Evolutionary conservation across 2,113 vertebrate genomes (phyloP), one percentile per base, ranked within the genome.

Genomic region (Psettodes erumei): DNA sequence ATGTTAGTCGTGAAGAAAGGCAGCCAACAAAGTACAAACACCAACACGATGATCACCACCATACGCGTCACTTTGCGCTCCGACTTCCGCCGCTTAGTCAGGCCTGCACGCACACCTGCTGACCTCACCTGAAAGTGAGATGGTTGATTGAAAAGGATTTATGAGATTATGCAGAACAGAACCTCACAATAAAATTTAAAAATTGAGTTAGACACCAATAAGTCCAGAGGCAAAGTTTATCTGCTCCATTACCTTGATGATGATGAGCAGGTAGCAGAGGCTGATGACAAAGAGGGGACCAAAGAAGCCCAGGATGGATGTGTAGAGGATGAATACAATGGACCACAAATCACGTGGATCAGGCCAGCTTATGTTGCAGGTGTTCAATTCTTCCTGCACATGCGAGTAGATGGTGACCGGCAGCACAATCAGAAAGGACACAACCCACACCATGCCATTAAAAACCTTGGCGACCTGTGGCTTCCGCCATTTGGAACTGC

Each of bases 321-420:
- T 97, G 91, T 96, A 97, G 64, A 97, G 89, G 86, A 99, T 96
- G 89, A 99, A 98, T 0, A 86, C 92, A 0, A 94, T 89, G 0
- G 94, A 94, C 96, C 96, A 97, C 21, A 94, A 50, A 0, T 75
- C 75, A 3, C 86, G 75, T 0, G 96, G 95, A 4, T 96, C 95
- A 0, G 97, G 97, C 97, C 97, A 99, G 89, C 88, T 96, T 62
- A 98, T 92, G 90, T 99, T 99, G 87, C 97, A 99, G 74, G 94
- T 95, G 60, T 95, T 89, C 37, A 94, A 90, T 0, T 85, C 85
- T 28, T 96, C 93, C 82, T 97, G 97, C 25, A 97, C 93, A 0
- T 94, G 87, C 0, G 96, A 94, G 45, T 94, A 99, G 69, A 97
- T 93, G 47, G 94, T 94, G 47, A 97, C 88, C 0, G 97, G 97